Base-by-base conservation (phyloP, 2,113 vertebrate genomes). In the Ochotona curzoniae region DNA sequence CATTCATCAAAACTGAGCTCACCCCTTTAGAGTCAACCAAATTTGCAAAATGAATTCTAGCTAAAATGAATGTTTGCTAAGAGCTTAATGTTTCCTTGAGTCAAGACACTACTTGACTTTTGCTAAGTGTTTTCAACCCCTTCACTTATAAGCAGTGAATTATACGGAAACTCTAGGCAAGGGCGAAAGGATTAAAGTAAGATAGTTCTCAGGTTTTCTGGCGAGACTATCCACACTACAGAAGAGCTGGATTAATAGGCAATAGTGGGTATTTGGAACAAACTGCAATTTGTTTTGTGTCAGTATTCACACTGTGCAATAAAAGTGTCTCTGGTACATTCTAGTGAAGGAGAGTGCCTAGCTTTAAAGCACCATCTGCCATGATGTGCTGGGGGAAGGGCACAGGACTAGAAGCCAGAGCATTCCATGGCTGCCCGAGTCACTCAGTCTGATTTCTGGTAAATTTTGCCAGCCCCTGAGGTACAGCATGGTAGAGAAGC, bases 31-130 rank as follows among this genome's bases (percentile, higher is more conserved):
- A 60, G 44, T 91, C 76, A 90, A 94, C 87, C 61, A 96, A 94
- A 94, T 93, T 80, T 93, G 84, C 91, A 84, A 94, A 89, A 89
- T 14, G 2, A 95, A 82, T 82, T 91, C 90, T 91, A 89, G 76
- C 49, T 83, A 80, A 83, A 94, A 74, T 74, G 84, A 95, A 94
- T 82, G 73, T 79, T 79, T 91, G 74, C 89, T 91, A 93, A 93
- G 49, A 67, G 49, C 25, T 94, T 88, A 92, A 71, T 83, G 79
- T 93, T 88, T 80, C 83, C 38, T 89, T 83, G 89, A 74, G 87
- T 90, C 73, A 93, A 87, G 93, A 89, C 70, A 83, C 69, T 87
- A 87, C 57, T 70, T 92, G 49, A 61, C 89, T 91, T 93, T 86
- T 93, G 67, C n/a, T 92, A 81, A 85, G 25, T 30, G 1, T 79